Evolutionary conservation across 1,140 invertebrate species (phyloP), one percentile per base, ranked within the genome.

Genomic region (Penaeus indicus): DNA sequence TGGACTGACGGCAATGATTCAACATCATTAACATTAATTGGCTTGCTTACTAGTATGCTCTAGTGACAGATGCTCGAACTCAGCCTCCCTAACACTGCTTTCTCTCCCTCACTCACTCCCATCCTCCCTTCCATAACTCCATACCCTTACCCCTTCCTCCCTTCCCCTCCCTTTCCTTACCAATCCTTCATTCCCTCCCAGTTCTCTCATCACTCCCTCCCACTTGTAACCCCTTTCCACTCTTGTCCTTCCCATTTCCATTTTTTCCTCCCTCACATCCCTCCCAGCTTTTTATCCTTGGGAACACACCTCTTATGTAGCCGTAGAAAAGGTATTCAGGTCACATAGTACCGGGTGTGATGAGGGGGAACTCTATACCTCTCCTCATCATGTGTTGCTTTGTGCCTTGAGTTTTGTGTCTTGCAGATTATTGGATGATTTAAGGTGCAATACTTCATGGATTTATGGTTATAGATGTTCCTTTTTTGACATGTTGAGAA

Each of bases 391-490:
- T 67, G 64, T 87, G 42, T 69, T 81, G 77, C 85, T 81, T 87
- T 87, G 85, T 87, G 85, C 85, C 85, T 87, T 87, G 85, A 81
- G 85, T 87, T 87, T 78, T 75, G 85, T 80, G 60, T 82, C 63
- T 42, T 87, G 64, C 42, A 27, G 85, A 64, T 22, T 78, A 84
- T 77, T 85, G 69, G 69, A 77, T 84, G 67, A 85, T 75, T 32
- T 75, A 77, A 61, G 69, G 84, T 85, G 84, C 69, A 77, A 77
- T 85, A 75, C 61, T 85, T 54, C 22, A 25, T 60, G 47, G 77
- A 75, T 61, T 60, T 62, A 60, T 38, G 60, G 27, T 27, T 77
- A 25, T 77, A 62, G 47, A 32, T 60, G 62, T n/a, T 84, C 22
- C 60, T 54, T 77, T 75, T 19, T 75, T 19, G n/a, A 22, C 72